phyloP scores from a whole-genome alignment of 2,888 invertebrate genomes.

The Syrista parreyssii region DNA sequence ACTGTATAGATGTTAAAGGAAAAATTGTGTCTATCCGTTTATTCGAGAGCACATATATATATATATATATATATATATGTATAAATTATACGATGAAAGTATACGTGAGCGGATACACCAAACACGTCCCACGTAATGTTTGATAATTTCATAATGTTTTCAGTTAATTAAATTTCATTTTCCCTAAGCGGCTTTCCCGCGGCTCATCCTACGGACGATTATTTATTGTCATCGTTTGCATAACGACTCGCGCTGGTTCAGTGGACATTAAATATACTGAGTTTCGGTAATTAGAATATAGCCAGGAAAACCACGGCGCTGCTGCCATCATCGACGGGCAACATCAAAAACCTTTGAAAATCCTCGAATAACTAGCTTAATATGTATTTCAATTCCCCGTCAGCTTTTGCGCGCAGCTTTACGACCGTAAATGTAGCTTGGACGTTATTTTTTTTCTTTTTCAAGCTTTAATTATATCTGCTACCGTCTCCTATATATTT shows the following conservation, averaged over 20 bases:
- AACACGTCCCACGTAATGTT: constrained; percentile 40
- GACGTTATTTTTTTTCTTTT: neutral
- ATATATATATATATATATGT: too few relatives aligned
- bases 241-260: neutral
- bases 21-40: neutral
- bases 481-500: neutral
- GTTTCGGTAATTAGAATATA: constrained; percentile 41
- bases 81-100: constrained; percentile 7
- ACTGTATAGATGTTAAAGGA: neutral
- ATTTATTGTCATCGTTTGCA: constrained; percentile 23
- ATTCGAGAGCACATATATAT: neutral
- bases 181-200: constrained; percentile 45
- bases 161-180: constrained; percentile 60
- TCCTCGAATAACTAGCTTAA: constrained; percentile 39
- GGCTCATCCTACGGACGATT: constrained; percentile 34
- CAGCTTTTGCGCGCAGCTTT: neutral
- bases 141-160: constrained; percentile 53
- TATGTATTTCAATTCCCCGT: neutral
- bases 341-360: constrained; percentile 43
- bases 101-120: constrained; percentile 7
- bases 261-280: constrained; percentile 37
- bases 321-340: constrained; percentile 19
- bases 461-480: neutral
- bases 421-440: neutral
- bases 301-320: constrained; percentile 29